A percentile compares a stretch with the other conserved stretches of the same genome.
These are phyloP conservation scores for Leptinotarsa haldemani DNA, from an alignment of 2,888 invertebrate genomes.

Conservation along the genomic window DNA sequence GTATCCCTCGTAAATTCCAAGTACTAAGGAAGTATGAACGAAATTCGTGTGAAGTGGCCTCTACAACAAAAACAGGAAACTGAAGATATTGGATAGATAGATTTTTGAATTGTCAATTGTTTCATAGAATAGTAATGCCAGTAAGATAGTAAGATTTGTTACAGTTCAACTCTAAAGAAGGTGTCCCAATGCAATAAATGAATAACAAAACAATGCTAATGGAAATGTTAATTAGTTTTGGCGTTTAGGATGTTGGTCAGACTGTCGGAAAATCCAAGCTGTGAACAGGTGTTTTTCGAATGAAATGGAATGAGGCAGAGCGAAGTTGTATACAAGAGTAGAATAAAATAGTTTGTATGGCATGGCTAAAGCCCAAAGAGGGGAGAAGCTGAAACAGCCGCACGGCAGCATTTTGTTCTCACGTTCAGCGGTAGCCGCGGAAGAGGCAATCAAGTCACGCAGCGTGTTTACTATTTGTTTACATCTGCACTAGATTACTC, in stretches of 20 bases:
- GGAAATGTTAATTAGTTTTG: slow-evolving; percentile 1
- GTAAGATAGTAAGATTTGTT: too few relatives aligned
- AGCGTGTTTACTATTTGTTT: slow-evolving; percentile 47
- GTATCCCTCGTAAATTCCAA: slow-evolving; percentile 14
- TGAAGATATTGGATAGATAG: background rate
- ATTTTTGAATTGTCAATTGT: background rate
- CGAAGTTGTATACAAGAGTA: slow-evolving; percentile 14
- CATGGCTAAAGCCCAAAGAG: slow-evolving; percentile 51
- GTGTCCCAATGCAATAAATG: background rate
- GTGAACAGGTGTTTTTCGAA: slow-evolving; percentile 85
- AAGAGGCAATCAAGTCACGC: slow-evolving; percentile 44
- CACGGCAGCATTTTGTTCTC: slow-evolving; percentile 62
- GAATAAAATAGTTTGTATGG: slow-evolving; percentile 67
- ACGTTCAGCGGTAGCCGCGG: slow-evolving; percentile 60
- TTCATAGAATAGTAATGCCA: too few relatives aligned
- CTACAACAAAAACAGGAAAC: slow-evolving; percentile 7
- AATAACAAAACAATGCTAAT: background rate
- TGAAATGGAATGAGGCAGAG: slow-evolving; percentile 67
- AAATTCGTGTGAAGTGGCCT: slow-evolving; percentile 20
- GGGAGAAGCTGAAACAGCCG: slow-evolving; percentile 53
- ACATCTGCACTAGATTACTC: slow-evolving; percentile 26
- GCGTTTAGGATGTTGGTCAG: slow-evolving; percentile 65
- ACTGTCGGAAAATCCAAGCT: slow-evolving; percentile 77
- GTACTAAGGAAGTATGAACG: background rate
- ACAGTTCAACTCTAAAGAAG: too few relatives aligned